phyloP scores from a whole-genome alignment of 2,113 vertebrate genomes.

The Notarius lentiginosus region DNA sequence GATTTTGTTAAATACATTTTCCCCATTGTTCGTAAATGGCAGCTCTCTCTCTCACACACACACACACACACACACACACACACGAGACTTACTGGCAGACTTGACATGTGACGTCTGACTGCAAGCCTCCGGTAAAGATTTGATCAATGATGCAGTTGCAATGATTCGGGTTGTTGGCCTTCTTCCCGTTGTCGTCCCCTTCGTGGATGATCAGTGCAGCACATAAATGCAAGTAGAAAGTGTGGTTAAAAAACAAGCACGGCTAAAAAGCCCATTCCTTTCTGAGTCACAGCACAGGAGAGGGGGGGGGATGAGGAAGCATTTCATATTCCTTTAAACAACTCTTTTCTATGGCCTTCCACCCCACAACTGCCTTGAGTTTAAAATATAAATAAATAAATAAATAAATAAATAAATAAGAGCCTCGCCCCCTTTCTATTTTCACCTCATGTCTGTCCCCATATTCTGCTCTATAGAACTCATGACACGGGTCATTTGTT shows the following conservation, averaged over 20 bases:
- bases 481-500: background rate
- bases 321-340: background rate
- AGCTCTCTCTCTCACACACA: background rate
- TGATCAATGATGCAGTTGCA: constrained; percentile 95
- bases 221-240: constrained; percentile 3
- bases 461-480: background rate
- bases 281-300: background rate
- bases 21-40: too few relatives aligned
- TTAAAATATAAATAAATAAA: too few relatives aligned
- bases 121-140: constrained; percentile 90
- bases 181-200: constrained; percentile 90
- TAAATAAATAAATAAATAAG: background rate
- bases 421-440: background rate
- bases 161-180: constrained; percentile 92
- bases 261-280: background rate
- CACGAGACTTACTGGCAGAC: constrained; percentile 84
- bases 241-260: background rate
- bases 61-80: background rate
- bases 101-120: constrained; percentile 91
- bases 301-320: background rate
- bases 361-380: background rate
- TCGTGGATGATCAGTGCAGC: constrained; percentile 30
- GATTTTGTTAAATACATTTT: too few relatives aligned
- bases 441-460: background rate
- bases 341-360: background rate